phyloP scores from a whole-genome alignment of 2,797 vertebrate genomes.

The Nannoperca australis region DNA sequence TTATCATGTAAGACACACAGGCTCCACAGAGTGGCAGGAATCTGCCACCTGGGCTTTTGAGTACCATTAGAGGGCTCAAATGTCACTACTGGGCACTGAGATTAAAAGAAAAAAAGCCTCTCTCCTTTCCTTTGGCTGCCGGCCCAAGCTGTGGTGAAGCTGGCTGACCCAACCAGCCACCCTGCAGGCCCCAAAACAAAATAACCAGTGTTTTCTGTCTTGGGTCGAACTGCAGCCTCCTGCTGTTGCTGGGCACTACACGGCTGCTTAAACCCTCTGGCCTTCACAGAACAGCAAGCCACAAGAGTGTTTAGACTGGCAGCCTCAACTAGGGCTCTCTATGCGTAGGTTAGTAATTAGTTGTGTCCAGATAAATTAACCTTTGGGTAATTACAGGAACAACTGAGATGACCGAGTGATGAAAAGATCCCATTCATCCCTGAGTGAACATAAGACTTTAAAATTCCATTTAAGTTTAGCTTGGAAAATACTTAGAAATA shows the following conservation, averaged over 20 bases:
- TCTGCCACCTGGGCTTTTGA: constrained; percentile 64
- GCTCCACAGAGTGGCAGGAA: constrained; percentile 65
- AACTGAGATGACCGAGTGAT: constrained; percentile 9
- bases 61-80: constrained; percentile 60
- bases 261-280: constrained; percentile 58
- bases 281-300: constrained; percentile 50
- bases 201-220: constrained; percentile 72
- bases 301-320: constrained; percentile 69
- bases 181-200: constrained; percentile 73
- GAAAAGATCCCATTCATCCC: constrained; percentile 29
- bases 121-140: constrained; percentile 58
- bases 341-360: constrained; percentile 42
- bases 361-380: constrained; percentile 56
- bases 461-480: constrained; percentile 22
- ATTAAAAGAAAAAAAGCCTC: constrained; percentile 40
- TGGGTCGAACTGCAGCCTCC: constrained; percentile 44
- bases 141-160: constrained; percentile 57
- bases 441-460: not conserved
- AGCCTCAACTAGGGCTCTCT: constrained; percentile 23
- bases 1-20: constrained; percentile 30
- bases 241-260: constrained; percentile 52
- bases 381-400: constrained; percentile 36
- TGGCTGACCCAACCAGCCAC: constrained; percentile 57
- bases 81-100: constrained; percentile 61
- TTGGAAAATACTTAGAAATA: constrained; percentile 11